Conservation (phyloP, 2,113 vertebrate species). For the Balaenoptera acutorostrata region DNA sequence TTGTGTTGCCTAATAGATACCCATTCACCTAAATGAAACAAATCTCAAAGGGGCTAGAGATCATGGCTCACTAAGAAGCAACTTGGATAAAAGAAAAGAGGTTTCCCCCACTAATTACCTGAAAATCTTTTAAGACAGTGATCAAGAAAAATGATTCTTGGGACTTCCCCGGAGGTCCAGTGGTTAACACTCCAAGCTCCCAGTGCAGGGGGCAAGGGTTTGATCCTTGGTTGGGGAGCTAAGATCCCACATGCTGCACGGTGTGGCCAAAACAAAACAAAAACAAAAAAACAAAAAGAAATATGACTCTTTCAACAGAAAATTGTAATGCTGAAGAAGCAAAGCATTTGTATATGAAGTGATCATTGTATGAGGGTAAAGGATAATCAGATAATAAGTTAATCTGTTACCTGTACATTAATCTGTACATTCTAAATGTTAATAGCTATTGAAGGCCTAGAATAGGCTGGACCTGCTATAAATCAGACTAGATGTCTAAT, state of each 20-base stretch:
- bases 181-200: too few species aligned
- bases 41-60: not conserved
- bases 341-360: not conserved
- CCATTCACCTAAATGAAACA: constrained; percentile 20
- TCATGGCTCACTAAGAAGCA: constrained; percentile 5
- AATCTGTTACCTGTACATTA: not conserved
- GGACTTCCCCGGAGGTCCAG: too few species aligned
- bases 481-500: not conserved
- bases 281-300: not conserved
- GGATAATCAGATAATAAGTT: not conserved
- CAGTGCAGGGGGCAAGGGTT: too few species aligned
- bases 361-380: not conserved
- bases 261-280: too few species aligned
- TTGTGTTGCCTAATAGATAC: constrained; percentile 26
- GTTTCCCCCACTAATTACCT: not conserved
- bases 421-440: not conserved
- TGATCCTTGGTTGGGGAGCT: too few species aligned
- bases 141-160: constrained; percentile 15
- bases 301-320: not conserved
- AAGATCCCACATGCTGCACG: too few species aligned
- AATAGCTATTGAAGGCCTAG: not conserved
- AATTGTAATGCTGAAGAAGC: not conserved
- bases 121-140: not conserved
- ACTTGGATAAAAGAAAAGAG: constrained; percentile 23
- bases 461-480: not conserved